A percentile compares a stretch with the other conserved stretches of the same genome.
Evolutionary conservation across 2,113 vertebrate genomes (phyloP).

Genomic region (Larimichthys polyactis): DNA sequence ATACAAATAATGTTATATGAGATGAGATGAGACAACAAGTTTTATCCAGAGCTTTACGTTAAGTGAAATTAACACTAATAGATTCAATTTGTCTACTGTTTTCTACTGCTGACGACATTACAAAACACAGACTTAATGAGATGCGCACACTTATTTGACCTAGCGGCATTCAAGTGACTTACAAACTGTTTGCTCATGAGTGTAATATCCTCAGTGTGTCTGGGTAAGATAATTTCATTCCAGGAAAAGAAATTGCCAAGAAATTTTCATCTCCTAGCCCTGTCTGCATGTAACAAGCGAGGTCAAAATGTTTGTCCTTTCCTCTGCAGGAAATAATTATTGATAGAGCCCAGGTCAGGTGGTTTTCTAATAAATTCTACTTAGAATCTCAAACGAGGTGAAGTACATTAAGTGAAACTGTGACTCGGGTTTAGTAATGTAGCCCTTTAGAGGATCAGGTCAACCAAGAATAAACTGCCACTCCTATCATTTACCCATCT

Average conservation of each 20-base stretch:
- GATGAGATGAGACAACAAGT: background rate
- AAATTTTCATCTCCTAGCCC: background rate
- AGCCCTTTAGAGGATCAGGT: background rate
- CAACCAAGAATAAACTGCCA: background rate
- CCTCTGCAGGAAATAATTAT: background rate
- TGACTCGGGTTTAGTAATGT: too few species aligned
- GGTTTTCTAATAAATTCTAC: background rate
- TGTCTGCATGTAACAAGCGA: background rate
- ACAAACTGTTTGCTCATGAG: background rate
- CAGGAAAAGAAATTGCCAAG: conserved; percentile 7
- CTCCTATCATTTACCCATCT: background rate
- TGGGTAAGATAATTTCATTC: background rate
- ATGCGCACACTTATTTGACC: background rate
- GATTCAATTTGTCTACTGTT: background rate
- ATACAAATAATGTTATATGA: background rate
- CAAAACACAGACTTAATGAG: background rate
- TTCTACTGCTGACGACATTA: background rate
- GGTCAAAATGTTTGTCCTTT: conserved; percentile 23
- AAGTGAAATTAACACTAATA: background rate
- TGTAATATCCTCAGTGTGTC: background rate
- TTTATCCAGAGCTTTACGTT: background rate
- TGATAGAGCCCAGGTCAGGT: too few species aligned
- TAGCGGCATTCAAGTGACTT: background rate
- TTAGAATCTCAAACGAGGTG: background rate
- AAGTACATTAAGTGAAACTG: background rate